Percentiles rank a stretch among this genome's conserved stretches.
phyloP scores from a whole-genome alignment of 53 echinoderm and acorn worm species.

The Stichopus horrens region DNA sequence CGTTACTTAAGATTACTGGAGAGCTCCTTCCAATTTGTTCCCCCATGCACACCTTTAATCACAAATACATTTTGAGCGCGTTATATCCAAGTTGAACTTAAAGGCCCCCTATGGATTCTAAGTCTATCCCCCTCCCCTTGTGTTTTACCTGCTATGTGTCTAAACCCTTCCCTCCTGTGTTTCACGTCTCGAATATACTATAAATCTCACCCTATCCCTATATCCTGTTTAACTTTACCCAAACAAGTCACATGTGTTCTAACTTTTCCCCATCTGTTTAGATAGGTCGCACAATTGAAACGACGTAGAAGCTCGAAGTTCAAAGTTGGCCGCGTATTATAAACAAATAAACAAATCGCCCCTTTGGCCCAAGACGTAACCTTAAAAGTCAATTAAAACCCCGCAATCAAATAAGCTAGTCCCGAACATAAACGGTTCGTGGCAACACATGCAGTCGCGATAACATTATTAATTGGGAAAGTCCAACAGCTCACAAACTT shows the following conservation, averaged over 20 bases:
- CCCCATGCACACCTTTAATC: too few species aligned
- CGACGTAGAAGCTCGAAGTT: background rate
- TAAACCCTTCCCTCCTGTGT: background rate
- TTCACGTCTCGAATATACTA: background rate
- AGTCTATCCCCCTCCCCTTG: background rate
- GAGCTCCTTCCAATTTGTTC: too few species aligned
- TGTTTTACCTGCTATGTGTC: background rate
- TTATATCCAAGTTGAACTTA: too few species aligned
- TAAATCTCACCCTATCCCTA: background rate
- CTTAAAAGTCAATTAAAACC: background rate
- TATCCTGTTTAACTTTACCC: background rate
- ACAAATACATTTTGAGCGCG: too few species aligned
- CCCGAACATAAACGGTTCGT: background rate
- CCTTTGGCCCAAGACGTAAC: background rate
- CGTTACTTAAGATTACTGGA: too few species aligned
- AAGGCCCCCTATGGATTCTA: background rate
- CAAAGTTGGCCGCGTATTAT: constrained; percentile 2
- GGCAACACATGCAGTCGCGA: background rate
- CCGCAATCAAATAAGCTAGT: background rate
- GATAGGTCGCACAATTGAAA: background rate
- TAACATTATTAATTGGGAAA: constrained; percentile 1
- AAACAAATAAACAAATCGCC: background rate
- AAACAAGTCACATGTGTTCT: background rate
- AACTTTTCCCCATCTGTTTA: background rate
- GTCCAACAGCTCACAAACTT: background rate